phyloP scores from a whole-genome alignment of 2,888 invertebrate species.

The Erynnis tages region DNA sequence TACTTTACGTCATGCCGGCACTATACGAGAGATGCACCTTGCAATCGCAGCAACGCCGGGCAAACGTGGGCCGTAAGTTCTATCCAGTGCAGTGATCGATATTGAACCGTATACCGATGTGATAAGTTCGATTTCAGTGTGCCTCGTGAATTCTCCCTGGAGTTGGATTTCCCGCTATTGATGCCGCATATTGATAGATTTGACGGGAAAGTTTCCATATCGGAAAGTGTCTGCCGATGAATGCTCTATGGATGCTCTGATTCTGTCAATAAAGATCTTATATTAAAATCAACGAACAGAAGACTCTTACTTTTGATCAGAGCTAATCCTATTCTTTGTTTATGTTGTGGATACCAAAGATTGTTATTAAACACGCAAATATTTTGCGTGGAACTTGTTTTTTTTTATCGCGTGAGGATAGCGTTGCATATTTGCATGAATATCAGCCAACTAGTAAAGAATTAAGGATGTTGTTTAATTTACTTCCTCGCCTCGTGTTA shows the following conservation, averaged over 20 bases:
- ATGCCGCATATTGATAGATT: slow-evolving; percentile 49
- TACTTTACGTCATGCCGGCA: slow-evolving; percentile 58
- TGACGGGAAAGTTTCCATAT: slow-evolving; percentile 48
- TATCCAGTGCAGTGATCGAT: slow-evolving; percentile 15
- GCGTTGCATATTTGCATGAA: no score
- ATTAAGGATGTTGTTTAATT: neutral
- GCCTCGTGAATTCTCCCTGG: slow-evolving; percentile 30
- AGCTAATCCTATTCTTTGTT: no score
- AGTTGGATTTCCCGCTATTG: slow-evolving; percentile 42
- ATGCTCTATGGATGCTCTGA: slow-evolving; percentile 33
- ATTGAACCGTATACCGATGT: slow-evolving; percentile 40
- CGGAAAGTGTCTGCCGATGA: slow-evolving; percentile 11
- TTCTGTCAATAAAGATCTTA: slow-evolving; percentile 1
- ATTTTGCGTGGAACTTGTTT: no score
- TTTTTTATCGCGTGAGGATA: no score
- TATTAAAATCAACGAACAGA: no score
- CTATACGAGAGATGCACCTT: slow-evolving; percentile 63
- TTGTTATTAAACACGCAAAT: no score
- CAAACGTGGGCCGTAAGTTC: slow-evolving; percentile 67
- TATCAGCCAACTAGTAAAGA: no score
- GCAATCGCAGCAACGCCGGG: slow-evolving; percentile 58
- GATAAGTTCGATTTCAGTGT: slow-evolving; percentile 14
- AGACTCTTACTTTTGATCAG: no score
- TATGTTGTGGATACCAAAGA: no score
- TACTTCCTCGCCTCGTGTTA: neutral